Percentiles rank a stretch among this genome's conserved stretches.
phyloP scores from a whole-genome alignment of 2,888 invertebrate genomes.

The Diadegma fenestrale region DNA sequence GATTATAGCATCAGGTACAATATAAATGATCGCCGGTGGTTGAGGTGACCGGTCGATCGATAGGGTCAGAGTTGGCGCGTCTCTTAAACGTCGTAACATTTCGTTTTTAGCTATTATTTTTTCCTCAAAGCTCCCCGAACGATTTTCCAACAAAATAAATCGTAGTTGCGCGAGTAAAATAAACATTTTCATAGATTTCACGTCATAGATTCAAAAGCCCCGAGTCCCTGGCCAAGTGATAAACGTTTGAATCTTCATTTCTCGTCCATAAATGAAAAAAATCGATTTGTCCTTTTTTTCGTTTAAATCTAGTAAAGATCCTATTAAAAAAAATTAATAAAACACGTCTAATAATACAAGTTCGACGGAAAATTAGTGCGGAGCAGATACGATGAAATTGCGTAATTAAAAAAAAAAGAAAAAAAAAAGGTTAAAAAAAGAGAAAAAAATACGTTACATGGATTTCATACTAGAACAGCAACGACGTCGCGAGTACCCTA shows the following conservation, averaged over 20 bases:
- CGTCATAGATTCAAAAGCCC: constrained; percentile 80
- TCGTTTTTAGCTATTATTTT: constrained; percentile 38
- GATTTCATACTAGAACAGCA: constrained; percentile 70
- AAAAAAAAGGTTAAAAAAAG: constrained; percentile 45
- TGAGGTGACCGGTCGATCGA: constrained; percentile 38
- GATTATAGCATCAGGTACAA: constrained; percentile 66
- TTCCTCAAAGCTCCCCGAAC: constrained; percentile 54
- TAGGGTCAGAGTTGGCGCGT: constrained; percentile 42
- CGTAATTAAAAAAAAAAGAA: constrained; percentile 72
- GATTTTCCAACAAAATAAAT: constrained; percentile 73
- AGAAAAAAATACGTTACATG: constrained; percentile 69
- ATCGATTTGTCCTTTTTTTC: constrained; percentile 15
- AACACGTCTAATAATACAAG: constrained; percentile 56
- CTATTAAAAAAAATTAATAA: constrained; percentile 37
- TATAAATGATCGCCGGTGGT: constrained; percentile 37
- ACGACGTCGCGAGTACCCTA: constrained; percentile 80
- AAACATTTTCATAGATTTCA: constrained; percentile 80
- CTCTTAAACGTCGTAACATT: constrained; percentile 37
- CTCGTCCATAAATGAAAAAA: constrained; percentile 50
- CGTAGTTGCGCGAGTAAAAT: constrained; percentile 75
- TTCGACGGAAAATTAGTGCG: constrained; percentile 56
- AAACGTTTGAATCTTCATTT: constrained; percentile 28
- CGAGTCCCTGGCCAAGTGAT: constrained; percentile 67
- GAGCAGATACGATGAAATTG: constrained; percentile 65
- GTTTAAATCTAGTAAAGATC: constrained; percentile 56